These are phyloP conservation scores for Lepisosteus oculatus DNA, from an alignment of 2,113 vertebrate species.

Conservation along the genomic window DNA sequence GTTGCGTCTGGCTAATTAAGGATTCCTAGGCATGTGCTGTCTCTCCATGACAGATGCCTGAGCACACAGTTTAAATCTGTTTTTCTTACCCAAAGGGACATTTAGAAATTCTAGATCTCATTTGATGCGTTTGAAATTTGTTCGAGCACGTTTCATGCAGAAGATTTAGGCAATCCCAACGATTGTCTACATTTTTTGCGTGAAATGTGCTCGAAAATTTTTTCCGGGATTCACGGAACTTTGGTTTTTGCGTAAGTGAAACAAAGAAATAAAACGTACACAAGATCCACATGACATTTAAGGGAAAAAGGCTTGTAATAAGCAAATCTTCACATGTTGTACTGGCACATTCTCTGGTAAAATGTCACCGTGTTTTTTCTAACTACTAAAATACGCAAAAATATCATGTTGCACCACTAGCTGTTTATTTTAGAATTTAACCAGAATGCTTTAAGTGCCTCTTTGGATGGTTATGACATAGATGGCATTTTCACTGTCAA, in stretches of 20 bases:
- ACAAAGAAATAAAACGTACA: background rate
- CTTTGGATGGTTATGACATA: no score
- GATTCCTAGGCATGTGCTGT: no score
- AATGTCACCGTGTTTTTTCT: background rate
- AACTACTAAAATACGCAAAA: slow-evolving; percentile 16
- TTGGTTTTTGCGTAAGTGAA: slow-evolving; percentile 3
- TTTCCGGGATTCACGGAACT: background rate
- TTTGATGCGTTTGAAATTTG: background rate
- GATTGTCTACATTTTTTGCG: background rate
- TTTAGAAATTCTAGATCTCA: background rate
- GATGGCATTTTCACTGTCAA: background rate
- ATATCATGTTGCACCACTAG: background rate
- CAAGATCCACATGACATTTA: background rate
- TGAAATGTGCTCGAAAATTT: background rate
- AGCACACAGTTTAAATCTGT: background rate
- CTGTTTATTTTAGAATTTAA: no score
- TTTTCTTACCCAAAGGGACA: background rate
- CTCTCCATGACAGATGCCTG: background rate
- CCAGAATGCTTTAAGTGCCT: no score
- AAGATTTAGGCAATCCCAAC: no score
- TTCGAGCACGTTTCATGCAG: no score
- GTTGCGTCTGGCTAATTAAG: no score
- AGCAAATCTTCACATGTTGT: background rate
- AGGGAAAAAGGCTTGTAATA: background rate
- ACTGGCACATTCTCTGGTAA: background rate